Percentiles rank a stretch among this genome's conserved stretches.
Conservation (phyloP, 23 tunicate species). For the Botrylloides violaceus region DNA sequence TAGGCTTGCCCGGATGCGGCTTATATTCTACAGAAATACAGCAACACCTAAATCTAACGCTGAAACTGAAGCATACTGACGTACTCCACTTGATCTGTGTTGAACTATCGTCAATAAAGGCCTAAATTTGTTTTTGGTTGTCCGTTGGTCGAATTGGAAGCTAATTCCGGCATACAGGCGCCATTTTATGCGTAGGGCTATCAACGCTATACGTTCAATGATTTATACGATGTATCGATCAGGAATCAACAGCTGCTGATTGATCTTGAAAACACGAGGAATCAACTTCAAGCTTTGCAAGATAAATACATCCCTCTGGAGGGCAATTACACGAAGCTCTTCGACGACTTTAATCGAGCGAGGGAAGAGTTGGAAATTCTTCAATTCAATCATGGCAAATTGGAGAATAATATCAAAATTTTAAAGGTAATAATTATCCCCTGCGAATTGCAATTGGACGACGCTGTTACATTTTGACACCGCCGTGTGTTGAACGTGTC, state of each 20-base stretch:
- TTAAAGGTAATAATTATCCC: conserved; percentile 11
- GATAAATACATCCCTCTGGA: conserved; percentile 29
- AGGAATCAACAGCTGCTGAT: conserved; percentile 31
- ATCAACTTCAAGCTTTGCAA: conserved; percentile 35
- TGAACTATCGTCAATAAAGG: no score
- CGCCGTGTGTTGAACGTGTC: no score
- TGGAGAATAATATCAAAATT: conserved; percentile 9
- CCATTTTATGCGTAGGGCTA: no score
- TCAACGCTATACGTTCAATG: no score
- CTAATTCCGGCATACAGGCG: background rate
- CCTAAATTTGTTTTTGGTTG: no score
- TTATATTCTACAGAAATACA: no score
- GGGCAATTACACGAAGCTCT: conserved; percentile 50
- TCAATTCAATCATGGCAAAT: conserved; percentile 24
- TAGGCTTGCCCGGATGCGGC: no score
- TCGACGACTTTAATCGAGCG: conserved; percentile 23
- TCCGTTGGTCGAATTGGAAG: background rate
- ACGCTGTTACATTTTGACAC: no score
- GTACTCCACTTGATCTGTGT: no score
- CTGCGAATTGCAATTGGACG: no score
- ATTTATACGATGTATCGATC: background rate
- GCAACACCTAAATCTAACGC: no score
- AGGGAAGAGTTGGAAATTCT: conserved; percentile 23
- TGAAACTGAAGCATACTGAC: no score
- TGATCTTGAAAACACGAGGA: conserved; percentile 26